A percentile compares a stretch with the other conserved stretches of the same genome.
These are phyloP conservation scores for Temnothorax rugatulus DNA, from an alignment of 2,888 invertebrate species.

Conservation along the genomic window DNA sequence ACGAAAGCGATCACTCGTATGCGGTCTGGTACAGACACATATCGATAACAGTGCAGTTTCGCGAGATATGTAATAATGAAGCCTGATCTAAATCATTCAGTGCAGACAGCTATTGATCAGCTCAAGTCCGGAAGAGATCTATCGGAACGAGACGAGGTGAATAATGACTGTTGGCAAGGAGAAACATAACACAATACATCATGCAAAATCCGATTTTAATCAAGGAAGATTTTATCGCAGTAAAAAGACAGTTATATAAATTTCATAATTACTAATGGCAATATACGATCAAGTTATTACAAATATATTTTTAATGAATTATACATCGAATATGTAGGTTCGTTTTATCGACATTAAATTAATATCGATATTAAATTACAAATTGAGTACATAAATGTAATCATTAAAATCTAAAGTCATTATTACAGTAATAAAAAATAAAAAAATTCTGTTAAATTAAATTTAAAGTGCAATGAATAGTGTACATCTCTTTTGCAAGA, in stretches of 20 bases:
- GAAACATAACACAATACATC: background rate
- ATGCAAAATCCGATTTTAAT: background rate
- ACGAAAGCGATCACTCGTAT: conserved; percentile 46
- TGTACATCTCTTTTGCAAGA: background rate
- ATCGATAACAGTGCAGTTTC: conserved; percentile 24
- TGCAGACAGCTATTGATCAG: conserved; percentile 40
- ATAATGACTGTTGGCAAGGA: conserved; percentile 15
- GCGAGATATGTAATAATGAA: conserved; percentile 37
- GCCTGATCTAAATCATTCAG: conserved; percentile 42
- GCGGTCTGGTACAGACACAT: conserved; percentile 23
- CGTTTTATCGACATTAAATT: background rate
- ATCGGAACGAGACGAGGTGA: conserved; percentile 35
- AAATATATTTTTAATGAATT: background rate
- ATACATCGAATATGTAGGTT: background rate
- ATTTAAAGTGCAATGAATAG: background rate
- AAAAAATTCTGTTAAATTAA: background rate
- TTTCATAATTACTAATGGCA: background rate
- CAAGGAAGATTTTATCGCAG: background rate
- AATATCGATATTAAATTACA: background rate
- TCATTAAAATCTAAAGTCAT: background rate
- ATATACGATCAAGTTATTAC: background rate
- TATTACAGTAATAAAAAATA: background rate
- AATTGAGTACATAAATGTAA: background rate
- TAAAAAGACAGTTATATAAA: background rate
- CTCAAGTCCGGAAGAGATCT: background rate